Evolutionary conservation across 2,888 invertebrate genomes (phyloP).

Genomic region (Xestia ashworthii): DNA sequence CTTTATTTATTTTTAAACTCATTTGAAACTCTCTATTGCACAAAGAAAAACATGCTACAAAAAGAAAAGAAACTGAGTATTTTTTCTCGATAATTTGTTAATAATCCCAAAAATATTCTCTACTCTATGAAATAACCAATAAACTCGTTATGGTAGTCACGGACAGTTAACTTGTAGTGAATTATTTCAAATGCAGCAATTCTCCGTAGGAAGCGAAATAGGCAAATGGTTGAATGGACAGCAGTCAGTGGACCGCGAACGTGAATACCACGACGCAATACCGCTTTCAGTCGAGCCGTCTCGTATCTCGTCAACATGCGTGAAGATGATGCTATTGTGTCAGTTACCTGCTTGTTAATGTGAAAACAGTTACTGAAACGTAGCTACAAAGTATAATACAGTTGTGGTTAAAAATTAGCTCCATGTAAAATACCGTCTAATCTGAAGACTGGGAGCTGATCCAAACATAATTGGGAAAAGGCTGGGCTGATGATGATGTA

Average conservation of each 20-base stretch:
- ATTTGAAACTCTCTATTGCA: slow-evolving; percentile 26
- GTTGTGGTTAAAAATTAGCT: not conserved
- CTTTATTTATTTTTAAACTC: slow-evolving; percentile 24
- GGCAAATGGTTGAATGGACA: slow-evolving; percentile 71
- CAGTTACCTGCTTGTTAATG: slow-evolving; percentile 31
- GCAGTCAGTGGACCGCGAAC: slow-evolving; percentile 74
- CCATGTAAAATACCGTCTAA: not conserved
- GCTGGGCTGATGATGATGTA: not conserved
- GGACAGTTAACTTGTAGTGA: slow-evolving; percentile 57
- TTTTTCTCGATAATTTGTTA: slow-evolving; percentile 1
- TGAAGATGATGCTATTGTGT: slow-evolving; percentile 57
- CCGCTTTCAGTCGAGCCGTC: slow-evolving; percentile 65
- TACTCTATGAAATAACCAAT: slow-evolving; percentile 15
- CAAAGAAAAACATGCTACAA: slow-evolving; percentile 23
- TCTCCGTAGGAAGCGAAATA: slow-evolving; percentile 63
- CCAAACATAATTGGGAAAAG: not conserved
- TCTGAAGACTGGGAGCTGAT: not conserved
- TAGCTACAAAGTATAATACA: not conserved
- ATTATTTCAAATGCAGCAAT: slow-evolving; percentile 55
- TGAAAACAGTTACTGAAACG: slow-evolving; percentile 24
- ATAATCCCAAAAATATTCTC: not conserved
- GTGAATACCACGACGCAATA: slow-evolving; percentile 70
- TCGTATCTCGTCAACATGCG: slow-evolving; percentile 57
- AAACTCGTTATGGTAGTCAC: slow-evolving; percentile 43
- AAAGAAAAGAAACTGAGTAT: slow-evolving; percentile 6